These are phyloP conservation scores for Paracentrotus lividus DNA, from an alignment of 53 echinoderm and acorn worm genomes.

Conservation along the genomic window DNA sequence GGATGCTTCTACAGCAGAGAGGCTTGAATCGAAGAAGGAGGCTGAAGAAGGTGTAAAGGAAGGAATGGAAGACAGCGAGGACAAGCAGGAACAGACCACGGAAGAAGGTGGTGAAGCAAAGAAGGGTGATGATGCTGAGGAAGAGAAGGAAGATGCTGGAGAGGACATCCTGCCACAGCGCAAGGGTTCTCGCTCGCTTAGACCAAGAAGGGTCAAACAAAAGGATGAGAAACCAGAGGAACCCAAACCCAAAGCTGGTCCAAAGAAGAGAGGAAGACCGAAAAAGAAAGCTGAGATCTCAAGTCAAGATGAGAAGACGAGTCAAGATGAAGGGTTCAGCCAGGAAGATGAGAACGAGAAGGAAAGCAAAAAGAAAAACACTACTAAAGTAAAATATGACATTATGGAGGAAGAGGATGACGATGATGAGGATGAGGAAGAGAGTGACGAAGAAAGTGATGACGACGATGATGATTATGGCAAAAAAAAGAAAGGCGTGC, in stretches of 20 bases:
- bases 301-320: constrained; percentile 66
- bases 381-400: constrained; percentile 21
- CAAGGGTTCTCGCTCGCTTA: constrained; percentile 26
- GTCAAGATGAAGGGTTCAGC: constrained; percentile 63
- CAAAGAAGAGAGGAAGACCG: constrained; percentile 34
- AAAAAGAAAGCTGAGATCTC: constrained; percentile 35
- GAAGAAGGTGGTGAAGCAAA: neutral
- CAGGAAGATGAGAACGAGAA: constrained; percentile 61
- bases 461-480: constrained; percentile 67
- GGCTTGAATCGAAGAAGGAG: neutral
- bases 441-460: constrained; percentile 48
- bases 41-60: neutral
- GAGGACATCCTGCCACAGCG: neutral
- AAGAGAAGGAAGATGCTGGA: constrained; percentile 5
- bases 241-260: constrained; percentile 34
- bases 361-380: constrained; percentile 32
- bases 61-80: neutral
- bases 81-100: neutral
- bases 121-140: constrained; percentile 10
- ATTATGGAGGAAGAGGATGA: constrained; percentile 50
- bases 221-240: constrained; percentile 57
- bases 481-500: constrained; percentile 61
- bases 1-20: neutral
- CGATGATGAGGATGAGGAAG: constrained; percentile 8
- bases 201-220: constrained; percentile 47